Conservation (phyloP, 1,140 invertebrate genomes). For the Sycophaga agraensis region DNA sequence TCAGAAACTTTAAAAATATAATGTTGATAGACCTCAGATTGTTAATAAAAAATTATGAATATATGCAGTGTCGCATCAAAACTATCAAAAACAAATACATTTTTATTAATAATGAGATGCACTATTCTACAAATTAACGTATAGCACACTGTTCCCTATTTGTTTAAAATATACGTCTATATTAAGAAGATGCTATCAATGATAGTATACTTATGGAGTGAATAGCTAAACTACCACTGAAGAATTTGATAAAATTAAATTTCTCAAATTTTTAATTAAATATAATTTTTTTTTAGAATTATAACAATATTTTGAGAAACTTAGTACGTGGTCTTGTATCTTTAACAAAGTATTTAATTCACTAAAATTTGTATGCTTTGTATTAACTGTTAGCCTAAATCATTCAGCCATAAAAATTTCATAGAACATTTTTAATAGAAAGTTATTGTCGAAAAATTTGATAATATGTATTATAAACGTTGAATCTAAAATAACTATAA, state of each 20-base stretch:
- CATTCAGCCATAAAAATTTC: background rate
- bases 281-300: too few species aligned
- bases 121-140: conserved; percentile 5
- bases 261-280: background rate
- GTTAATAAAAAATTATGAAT: background rate
- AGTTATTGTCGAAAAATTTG: background rate
- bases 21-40: background rate
- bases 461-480: background rate
- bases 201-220: too few species aligned
- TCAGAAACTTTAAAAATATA: background rate
- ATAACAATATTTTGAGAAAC: background rate
- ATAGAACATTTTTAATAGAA: too few species aligned
- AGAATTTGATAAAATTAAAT: background rate
- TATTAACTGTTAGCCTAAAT: conserved; percentile 2
- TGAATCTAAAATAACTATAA: background rate
- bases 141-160: too few species aligned
- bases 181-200: too few species aligned
- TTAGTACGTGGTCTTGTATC: background rate
- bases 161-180: too few species aligned
- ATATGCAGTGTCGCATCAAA: background rate
- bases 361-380: background rate
- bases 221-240: too few species aligned
- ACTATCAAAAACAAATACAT: background rate
- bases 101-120: background rate
- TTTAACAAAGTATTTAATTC: background rate